Evolutionary conservation across 2,113 vertebrate species (phyloP).

Genomic region (Halichoerus grypus): DNA sequence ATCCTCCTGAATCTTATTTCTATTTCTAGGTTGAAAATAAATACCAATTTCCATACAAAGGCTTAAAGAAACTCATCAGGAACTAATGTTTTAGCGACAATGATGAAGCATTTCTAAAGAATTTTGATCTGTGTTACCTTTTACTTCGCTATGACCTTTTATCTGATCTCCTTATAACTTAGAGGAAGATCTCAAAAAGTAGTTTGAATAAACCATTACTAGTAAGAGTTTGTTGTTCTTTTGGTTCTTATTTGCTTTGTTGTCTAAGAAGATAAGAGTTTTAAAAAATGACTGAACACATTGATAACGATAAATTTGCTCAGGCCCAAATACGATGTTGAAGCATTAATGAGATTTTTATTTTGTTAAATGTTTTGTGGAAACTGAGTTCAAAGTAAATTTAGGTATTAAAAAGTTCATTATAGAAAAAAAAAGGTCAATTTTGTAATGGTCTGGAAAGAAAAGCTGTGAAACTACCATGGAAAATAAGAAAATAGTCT

Average conservation of each 20-base stretch:
- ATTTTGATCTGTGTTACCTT: background rate
- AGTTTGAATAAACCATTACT: background rate
- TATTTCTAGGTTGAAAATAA: conserved; percentile 35
- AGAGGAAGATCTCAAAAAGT: background rate
- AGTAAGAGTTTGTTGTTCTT: background rate
- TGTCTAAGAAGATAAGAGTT: background rate
- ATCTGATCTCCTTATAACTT: conserved; percentile 46
- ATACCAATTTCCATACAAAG: background rate
- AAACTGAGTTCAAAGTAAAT: conserved; percentile 9
- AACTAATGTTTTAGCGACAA: background rate
- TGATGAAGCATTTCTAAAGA: background rate
- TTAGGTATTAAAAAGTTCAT: background rate
- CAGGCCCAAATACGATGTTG: background rate
- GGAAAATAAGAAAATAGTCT: background rate
- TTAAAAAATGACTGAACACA: background rate
- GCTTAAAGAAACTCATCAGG: background rate
- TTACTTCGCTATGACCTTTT: conserved; percentile 14
- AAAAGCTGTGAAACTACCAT: background rate
- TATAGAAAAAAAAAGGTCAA: background rate
- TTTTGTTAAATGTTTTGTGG: background rate
- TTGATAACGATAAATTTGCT: background rate
- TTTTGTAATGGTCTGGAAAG: background rate
- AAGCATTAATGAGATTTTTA: background rate
- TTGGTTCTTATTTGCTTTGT: background rate
- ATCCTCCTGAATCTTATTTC: background rate